phyloP scores from a whole-genome alignment of 2,797 vertebrate species.

The Ctenosaura bakeri region DNA sequence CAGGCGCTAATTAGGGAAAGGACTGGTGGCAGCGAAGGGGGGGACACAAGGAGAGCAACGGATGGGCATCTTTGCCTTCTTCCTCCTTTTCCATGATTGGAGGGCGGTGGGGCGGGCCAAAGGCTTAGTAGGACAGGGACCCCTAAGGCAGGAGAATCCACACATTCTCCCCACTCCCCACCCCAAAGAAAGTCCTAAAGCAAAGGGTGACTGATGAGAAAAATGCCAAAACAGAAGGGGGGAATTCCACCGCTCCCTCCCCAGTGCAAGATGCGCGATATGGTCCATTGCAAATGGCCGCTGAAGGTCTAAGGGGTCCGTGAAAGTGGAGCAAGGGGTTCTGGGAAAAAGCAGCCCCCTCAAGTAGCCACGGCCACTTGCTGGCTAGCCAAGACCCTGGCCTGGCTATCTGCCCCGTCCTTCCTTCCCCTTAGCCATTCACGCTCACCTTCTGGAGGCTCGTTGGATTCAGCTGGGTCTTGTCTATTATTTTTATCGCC shows the following conservation, averaged over 20 bases:
- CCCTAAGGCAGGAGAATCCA: fast-evolving
- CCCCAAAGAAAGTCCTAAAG: not conserved
- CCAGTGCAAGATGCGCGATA: no score
- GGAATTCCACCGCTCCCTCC: not conserved
- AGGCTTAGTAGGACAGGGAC: fast-evolving
- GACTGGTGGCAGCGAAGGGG: not conserved
- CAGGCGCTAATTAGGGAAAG: slow-evolving; percentile 19
- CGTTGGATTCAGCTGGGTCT: slow-evolving; percentile 95
- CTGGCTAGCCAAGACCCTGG: no score
- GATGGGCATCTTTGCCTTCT: not conserved
- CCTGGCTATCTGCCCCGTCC: not conserved
- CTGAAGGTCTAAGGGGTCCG: no score
- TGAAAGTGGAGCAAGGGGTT: no score
- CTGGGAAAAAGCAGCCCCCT: no score
- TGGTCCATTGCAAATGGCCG: no score
- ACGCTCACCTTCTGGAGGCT: slow-evolving; percentile 92
- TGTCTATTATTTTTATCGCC: slow-evolving; percentile 97
- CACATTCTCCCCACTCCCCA: no score
- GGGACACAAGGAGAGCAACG: not conserved
- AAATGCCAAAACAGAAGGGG: no score
- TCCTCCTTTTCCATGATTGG: not conserved
- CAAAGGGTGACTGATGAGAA: not conserved
- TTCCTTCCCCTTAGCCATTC: not conserved
- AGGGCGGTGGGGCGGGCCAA: not conserved
- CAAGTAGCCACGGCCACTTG: no score